These are phyloP conservation scores for Psylliodes chrysocephalus DNA, from an alignment of 2,888 invertebrate genomes.

Conservation along the genomic window DNA sequence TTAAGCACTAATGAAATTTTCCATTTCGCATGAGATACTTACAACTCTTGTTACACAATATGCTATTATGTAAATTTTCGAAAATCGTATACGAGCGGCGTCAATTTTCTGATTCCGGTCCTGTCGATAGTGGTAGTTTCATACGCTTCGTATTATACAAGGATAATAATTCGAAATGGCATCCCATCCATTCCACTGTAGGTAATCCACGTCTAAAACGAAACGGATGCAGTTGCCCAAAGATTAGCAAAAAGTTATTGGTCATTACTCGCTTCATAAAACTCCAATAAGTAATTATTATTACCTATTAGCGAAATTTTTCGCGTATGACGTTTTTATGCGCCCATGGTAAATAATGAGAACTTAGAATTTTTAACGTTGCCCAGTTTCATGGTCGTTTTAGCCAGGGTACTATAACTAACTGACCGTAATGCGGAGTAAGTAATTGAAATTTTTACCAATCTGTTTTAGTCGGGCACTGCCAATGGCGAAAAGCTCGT, in stretches of 20 bases:
- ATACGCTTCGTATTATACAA: slow-evolving; percentile 23
- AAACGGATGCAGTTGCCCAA: slow-evolving; percentile 48
- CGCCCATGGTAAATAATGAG: slow-evolving; percentile 22
- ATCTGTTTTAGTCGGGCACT: no score
- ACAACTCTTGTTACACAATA: no score
- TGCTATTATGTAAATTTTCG: no score
- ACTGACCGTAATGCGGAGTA: slow-evolving; percentile 1
- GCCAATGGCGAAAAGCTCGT: no score
- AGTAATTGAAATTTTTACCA: slow-evolving; percentile 15
- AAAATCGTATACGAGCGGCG: no score
- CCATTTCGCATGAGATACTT: no score
- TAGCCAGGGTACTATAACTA: not conserved
- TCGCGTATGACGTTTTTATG: slow-evolving; percentile 18
- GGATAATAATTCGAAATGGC: slow-evolving; percentile 52
- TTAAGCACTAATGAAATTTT: no score
- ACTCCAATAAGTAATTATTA: slow-evolving; percentile 25
- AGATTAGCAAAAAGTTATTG: slow-evolving; percentile 42
- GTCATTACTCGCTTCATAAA: slow-evolving; percentile 36
- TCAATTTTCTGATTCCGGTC: not conserved
- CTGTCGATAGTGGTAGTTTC: not conserved
- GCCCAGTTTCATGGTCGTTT: slow-evolving; percentile 3
- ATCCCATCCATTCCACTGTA: slow-evolving; percentile 46
- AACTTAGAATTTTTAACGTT: slow-evolving; percentile 15
- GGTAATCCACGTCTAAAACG: no score
- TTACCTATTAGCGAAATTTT: slow-evolving; percentile 21